Base-by-base conservation (phyloP, 2,888 invertebrate genomes). In the Polia nebulosa region DNA sequence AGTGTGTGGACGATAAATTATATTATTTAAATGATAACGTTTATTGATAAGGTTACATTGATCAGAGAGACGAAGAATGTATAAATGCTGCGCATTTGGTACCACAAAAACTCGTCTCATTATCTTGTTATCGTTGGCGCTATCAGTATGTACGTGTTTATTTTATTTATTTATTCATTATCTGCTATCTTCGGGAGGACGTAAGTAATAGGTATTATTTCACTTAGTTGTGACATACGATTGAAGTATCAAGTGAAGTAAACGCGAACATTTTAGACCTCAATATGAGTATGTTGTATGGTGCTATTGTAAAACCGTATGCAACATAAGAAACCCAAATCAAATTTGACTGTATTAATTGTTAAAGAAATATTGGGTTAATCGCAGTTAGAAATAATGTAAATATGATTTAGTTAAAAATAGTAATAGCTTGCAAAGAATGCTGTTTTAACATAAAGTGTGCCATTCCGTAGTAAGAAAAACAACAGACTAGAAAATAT, bases 21-120 rank as follows among this genome's bases (percentile, higher is more conserved):
- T 86, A 83, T 85, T 88, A 85, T 87, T 87, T 85, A 86, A 85
- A 83, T 81, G 86, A 88, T 89, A 88, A 87, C 82, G 65, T 72
- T 77, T 83, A 76, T 79, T 69, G 89, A 90, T 90, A 90, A 87
- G 72, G 76, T 80, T 83, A 80, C 68, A 84, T 79, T 78, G 83
- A 76, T 83, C 79, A 80, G 81, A 83, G 78, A 72, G 69, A 70
- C 75, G 75, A 73, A 64, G 75, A 76, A 77, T 77, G 72, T 75
- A 72, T 47, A 78, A 80, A 77, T 88, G 82, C 77, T 82, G 83
- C 88, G 86, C 83, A 83, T 86, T 86, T 83, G 69, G 67, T 83
- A 80, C 66, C 72, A 78, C 67, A 64, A 81, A 80, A 80, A 73
- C 65, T 83, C 81, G 86, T 80, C 83, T 85, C 85, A 78, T 84